Percentiles rank a stretch among this genome's conserved stretches.
Conservation (phyloP, 2,888 invertebrate genomes). For the Chironomus riparius region DNA sequence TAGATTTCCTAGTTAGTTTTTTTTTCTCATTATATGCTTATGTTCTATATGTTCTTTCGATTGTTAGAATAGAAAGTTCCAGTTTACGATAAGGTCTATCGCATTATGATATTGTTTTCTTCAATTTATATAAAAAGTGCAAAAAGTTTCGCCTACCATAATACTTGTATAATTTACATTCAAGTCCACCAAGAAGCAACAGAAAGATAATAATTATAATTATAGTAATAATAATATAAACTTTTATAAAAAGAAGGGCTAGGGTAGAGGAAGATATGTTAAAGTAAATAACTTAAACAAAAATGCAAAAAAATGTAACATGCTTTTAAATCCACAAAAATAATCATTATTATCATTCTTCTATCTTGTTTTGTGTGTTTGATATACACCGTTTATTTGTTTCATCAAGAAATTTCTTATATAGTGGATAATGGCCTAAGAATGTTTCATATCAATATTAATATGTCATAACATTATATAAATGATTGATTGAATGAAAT, state of each 20-base stretch:
- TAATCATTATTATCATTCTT: neutral
- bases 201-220: neutral
- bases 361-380: too few species aligned
- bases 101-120: neutral
- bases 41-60: neutral
- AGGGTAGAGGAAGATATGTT: neutral
- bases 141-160: neutral
- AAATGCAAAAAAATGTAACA: neutral
- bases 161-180: conserved; percentile 5
- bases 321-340: neutral
- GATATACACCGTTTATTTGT: neutral
- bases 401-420: neutral
- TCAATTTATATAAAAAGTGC: conserved; percentile 3
- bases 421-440: neutral
- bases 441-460: neutral
- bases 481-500: neutral
- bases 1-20: conserved; percentile 4
- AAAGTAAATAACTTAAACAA: conserved; percentile 1
- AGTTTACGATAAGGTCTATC: neutral
- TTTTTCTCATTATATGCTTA: neutral
- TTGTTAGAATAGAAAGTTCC: neutral
- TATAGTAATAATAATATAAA: neutral
- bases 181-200: conserved; percentile 6
- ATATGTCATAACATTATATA: neutral
- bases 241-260: neutral